A percentile compares a stretch with the other conserved stretches of the same genome.
Evolutionary conservation across 2,797 vertebrate species (phyloP).

Genomic region (Parotocinclus haroldoi): DNA sequence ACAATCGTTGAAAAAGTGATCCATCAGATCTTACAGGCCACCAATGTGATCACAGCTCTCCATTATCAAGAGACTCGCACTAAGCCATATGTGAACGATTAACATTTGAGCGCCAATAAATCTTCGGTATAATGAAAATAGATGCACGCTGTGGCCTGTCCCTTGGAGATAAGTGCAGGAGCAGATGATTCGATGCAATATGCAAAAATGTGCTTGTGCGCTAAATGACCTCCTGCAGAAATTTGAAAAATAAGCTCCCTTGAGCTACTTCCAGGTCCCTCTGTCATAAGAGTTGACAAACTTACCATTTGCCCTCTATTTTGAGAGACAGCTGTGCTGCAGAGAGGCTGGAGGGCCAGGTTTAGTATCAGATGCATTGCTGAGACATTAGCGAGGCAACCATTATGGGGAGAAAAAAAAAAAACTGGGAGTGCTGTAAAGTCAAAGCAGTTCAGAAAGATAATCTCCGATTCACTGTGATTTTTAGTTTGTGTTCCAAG

Average conservation of each 20-base stretch:
- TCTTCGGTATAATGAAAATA: constrained; percentile 42
- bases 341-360: neutral
- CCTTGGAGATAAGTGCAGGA: constrained; percentile 22
- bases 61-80: constrained; percentile 35
- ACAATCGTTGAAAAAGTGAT: constrained; percentile 18
- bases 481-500: constrained; percentile 18
- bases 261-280: neutral
- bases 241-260: constrained; percentile 23
- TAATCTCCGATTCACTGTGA: neutral
- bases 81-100: constrained; percentile 44
- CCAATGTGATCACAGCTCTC: constrained; percentile 34
- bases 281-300: constrained; percentile 1
- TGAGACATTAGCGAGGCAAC: constrained; percentile 4
- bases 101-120: constrained; percentile 42
- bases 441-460: neutral
- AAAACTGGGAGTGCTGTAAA: neutral
- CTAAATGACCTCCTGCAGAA: constrained; percentile 29
- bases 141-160: constrained; percentile 15
- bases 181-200: constrained; percentile 31
- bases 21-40: constrained; percentile 37
- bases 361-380: constrained; percentile 1
- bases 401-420: neutral
- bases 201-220: constrained; percentile 14
- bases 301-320: neutral
- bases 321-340: neutral